phyloP scores from a whole-genome alignment of 1,140 invertebrate genomes.

The Trypoxylus dichotomus region DNA sequence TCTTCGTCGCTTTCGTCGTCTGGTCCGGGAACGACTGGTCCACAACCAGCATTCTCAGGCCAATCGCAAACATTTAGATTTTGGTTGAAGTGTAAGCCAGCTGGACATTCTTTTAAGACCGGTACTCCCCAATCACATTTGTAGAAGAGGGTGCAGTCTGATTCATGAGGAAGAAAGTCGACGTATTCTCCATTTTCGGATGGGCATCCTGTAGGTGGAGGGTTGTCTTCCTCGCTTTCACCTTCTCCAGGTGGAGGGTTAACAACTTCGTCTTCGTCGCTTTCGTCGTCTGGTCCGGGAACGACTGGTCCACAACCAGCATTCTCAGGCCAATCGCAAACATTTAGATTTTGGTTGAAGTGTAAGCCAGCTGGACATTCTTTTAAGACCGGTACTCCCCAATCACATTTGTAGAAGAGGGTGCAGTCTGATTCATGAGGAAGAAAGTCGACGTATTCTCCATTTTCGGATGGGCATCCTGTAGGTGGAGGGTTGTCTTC shows the following conservation, averaged over 20 bases:
- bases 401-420: not conserved
- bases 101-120: not conserved
- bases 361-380: not conserved
- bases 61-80: not conserved
- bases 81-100: not conserved
- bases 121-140: not conserved
- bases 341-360: not conserved
- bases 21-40: too few relatives aligned
- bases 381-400: not conserved
- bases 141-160: not conserved
- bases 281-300: not conserved
- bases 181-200: not conserved
- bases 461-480: not conserved
- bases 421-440: not conserved
- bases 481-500: not conserved
- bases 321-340: not conserved
- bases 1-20: not conserved
- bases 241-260: not conserved
- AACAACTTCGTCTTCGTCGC: not conserved
- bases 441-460: not conserved
- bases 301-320: not conserved
- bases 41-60: not conserved
- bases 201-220: not conserved
- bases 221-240: not conserved
- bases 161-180: not conserved